These are phyloP conservation scores for Eulemur rubriventer DNA, from an alignment of 2,797 vertebrate species.

Conservation along the genomic window DNA sequence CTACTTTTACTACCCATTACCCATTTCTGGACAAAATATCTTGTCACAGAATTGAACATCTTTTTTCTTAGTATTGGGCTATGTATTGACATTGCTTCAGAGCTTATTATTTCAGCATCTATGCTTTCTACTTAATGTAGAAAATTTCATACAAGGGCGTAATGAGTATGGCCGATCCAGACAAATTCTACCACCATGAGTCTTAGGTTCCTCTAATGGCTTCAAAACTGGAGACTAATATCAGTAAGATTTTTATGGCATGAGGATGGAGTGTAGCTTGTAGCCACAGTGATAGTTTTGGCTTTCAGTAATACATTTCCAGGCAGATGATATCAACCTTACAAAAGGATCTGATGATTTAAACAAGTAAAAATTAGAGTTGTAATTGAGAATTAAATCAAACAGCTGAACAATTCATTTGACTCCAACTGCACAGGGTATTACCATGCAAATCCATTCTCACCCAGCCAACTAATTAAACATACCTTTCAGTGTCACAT, in stretches of 20 bases:
- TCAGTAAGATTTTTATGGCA: not conserved
- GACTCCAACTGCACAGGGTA: not conserved
- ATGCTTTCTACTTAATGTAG: not conserved
- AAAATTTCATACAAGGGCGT: not conserved
- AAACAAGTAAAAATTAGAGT: conserved; percentile 5
- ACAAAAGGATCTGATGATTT: conserved; percentile 38
- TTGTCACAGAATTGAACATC: not conserved
- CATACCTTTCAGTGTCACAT: not conserved
- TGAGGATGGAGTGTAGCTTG: not conserved
- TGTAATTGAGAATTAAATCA: conserved; percentile 39
- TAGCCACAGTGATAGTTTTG: conserved; percentile 38
- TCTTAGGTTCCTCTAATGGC: not conserved
- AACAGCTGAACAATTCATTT: conserved; percentile 52
- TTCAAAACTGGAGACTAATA: conserved; percentile 31
- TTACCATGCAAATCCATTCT: conserved; percentile 14
- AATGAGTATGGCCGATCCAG: not conserved
- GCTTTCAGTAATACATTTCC: conserved; percentile 41
- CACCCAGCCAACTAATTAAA: conserved; percentile 44
- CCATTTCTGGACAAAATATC: conserved; percentile 10
- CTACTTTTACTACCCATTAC: not conserved
- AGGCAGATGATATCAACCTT: conserved; percentile 31
- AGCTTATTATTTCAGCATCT: not conserved
- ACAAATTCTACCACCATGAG: not conserved
- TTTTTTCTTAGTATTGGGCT: not conserved
- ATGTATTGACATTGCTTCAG: conserved; percentile 6